These are phyloP conservation scores for Drosophila pallidifrons DNA, from an alignment of 1,140 invertebrate genomes.

Conservation along the genomic window DNA sequence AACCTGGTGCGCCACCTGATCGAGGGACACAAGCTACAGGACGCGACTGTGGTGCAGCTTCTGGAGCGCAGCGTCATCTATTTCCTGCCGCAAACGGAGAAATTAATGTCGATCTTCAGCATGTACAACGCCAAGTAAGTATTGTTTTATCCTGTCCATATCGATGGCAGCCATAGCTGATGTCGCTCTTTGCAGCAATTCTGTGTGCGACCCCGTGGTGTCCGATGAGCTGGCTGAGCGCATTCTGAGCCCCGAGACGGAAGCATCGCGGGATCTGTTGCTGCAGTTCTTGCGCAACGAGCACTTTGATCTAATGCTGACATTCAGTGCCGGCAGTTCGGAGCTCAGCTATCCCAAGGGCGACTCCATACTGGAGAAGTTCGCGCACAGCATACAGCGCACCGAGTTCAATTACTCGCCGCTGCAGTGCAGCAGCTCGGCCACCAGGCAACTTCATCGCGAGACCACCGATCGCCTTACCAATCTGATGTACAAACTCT, in stretches of 20 bases:
- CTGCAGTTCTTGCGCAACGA: slow-evolving; percentile 74
- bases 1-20: slow-evolving; percentile 93
- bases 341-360: slow-evolving; percentile 68
- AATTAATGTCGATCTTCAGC: slow-evolving; percentile 61
- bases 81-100: slow-evolving; percentile 88
- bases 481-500: slow-evolving; percentile 87
- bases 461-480: slow-evolving; percentile 84
- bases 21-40: slow-evolving; percentile 88
- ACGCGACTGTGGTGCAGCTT: slow-evolving; percentile 88
- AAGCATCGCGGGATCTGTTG: slow-evolving; percentile 61
- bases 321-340: slow-evolving; percentile 72
- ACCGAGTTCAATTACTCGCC: slow-evolving; percentile 77
- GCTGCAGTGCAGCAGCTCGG: slow-evolving; percentile 64
- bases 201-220: slow-evolving; percentile 76
- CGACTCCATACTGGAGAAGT: slow-evolving; percentile 71
- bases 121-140: slow-evolving; percentile 78
- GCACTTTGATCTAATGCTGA: slow-evolving; percentile 75
- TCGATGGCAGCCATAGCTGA: neutral
- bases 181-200: slow-evolving; percentile 48
- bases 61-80: slow-evolving; percentile 91
- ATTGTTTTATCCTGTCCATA: no score
- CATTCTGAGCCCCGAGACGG: slow-evolving; percentile 68
- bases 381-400: slow-evolving; percentile 69
- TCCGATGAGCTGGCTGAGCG: slow-evolving; percentile 78
- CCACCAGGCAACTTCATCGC: slow-evolving; percentile 59